A percentile compares a stretch with the other conserved stretches of the same genome.
phyloP scores from a whole-genome alignment of 2,113 vertebrate genomes.

The Amphiprion ocellaris region DNA sequence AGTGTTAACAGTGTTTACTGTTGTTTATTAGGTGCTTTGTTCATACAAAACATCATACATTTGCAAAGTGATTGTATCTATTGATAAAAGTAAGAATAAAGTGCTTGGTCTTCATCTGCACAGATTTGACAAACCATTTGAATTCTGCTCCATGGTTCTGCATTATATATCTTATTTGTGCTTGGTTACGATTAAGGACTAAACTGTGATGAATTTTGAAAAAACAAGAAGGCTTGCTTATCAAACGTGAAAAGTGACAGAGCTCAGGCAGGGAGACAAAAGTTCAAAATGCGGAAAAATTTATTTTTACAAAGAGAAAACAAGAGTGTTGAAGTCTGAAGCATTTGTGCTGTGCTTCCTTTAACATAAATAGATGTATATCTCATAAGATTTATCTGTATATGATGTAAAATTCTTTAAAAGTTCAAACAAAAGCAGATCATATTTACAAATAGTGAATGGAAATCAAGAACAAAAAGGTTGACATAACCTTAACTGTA shows the following conservation, averaged over 20 bases:
- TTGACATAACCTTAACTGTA: slow-evolving; percentile 34
- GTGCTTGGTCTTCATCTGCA: slow-evolving; percentile 64
- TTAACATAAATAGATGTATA: slow-evolving; percentile 32
- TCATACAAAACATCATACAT: slow-evolving; percentile 71
- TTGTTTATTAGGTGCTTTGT: slow-evolving; percentile 72
- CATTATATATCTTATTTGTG: slow-evolving; percentile 23
- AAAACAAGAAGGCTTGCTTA: slow-evolving; percentile 30
- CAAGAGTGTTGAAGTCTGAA: slow-evolving; percentile 26
- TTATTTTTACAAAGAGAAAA: slow-evolving; percentile 52
- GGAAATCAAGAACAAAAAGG: slow-evolving; percentile 50
- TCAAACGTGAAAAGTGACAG: slow-evolving; percentile 50
- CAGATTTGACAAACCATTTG: slow-evolving; percentile 34
- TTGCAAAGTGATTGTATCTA: slow-evolving; percentile 62
- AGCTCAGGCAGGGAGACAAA: slow-evolving; percentile 60
- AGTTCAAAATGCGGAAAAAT: slow-evolving; percentile 52
- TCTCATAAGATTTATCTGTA: slow-evolving; percentile 41
- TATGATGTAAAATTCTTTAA: slow-evolving; percentile 56
- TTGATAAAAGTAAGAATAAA: slow-evolving; percentile 73
- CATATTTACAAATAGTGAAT: slow-evolving; percentile 71
- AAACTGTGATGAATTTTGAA: slow-evolving; percentile 25
- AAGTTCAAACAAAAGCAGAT: slow-evolving; percentile 50
- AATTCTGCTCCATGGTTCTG: slow-evolving; percentile 21
- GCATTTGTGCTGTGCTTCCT: slow-evolving; percentile 25
- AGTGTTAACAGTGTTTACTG: slow-evolving; percentile 39
- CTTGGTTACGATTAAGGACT: slow-evolving; percentile 33